Evolutionary conservation across 2,888 invertebrate genomes (phyloP), one percentile per base, ranked within the genome.

Genomic region (Pteria penguin): DNA sequence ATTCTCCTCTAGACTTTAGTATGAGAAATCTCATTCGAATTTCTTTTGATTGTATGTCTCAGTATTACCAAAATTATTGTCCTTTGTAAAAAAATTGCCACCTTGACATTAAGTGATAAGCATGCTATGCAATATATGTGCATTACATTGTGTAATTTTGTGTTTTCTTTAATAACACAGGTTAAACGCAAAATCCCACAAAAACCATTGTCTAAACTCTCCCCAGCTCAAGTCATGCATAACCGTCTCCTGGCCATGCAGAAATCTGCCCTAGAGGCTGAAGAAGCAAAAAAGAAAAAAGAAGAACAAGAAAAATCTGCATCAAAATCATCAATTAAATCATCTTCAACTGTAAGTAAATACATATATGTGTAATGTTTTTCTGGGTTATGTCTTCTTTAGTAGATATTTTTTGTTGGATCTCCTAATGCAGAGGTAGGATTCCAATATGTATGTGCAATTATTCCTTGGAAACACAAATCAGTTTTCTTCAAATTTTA

Each of bases 221-320:
- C 87, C 62, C 90, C 92, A 8, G 89, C 90, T 8, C 86, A 91
- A 77, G 90, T 91, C 8, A 90, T 92, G 90, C 87, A 91, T 75
- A 90, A 91, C 72, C 81, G 92, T 4, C 88, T 89, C 72, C 76
- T 87, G 24, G 84, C 87, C 72, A 87, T 91, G 83, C 89, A 90
- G 84, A 86, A 88, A 71, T 69, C 80, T 29, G 87, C 84, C n/a
- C 74, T 85, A 26, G 80, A 84, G 36, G 79, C 76, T n/a, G 85
- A 82, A 52, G 81, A 79, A 11, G 57, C 36, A 33, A 73, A 72
- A 11, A 81, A 76, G 36, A 79, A 76, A 54, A 73, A 80, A 27
- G 77, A 79, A 57, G 72, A n/a, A n/a, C n/a, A n/a, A n/a, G n/a
- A n/a, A n/a, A n/a, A n/a, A n/a, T n/a, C 81, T 27, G 79, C 76